Evolutionary conservation across 2,797 vertebrate genomes (phyloP).

Genomic region (Acanthurus lineatus): DNA sequence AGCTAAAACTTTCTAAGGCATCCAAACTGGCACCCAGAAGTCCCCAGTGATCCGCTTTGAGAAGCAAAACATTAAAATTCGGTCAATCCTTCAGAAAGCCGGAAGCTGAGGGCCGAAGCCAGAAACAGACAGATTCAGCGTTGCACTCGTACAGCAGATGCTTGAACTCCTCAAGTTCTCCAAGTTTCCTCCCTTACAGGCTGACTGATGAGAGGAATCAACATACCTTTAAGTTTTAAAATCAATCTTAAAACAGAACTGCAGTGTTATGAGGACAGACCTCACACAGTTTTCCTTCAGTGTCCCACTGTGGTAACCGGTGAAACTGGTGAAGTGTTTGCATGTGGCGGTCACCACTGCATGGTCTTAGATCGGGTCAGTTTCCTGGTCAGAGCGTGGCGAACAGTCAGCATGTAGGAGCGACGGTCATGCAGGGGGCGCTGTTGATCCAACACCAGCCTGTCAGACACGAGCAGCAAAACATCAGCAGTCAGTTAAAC

Average conservation of each 20-base stretch:
- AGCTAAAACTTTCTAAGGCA: too few species aligned
- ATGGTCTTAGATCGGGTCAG: conserved; percentile 86
- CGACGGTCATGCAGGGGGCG: conserved; percentile 80
- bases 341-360: conserved; percentile 81
- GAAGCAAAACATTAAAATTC: background rate
- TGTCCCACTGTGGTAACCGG: background rate
- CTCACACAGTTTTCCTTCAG: background rate
- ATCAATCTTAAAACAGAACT: background rate
- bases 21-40: too few species aligned
- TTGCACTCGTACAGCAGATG: too few species aligned
- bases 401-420: conserved; percentile 84
- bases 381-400: conserved; percentile 82
- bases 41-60: too few species aligned
- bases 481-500: background rate
- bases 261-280: background rate
- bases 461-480: conserved; percentile 40
- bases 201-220: too few species aligned
- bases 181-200: too few species aligned
- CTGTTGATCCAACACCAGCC: conserved; percentile 82
- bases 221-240: too few species aligned
- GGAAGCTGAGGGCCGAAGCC: too few species aligned
- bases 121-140: too few species aligned
- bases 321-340: background rate
- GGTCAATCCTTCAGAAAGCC: too few species aligned
- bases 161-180: too few species aligned